Conservation (phyloP, 2,888 invertebrate species). For the Macrosoma leucophasiata region DNA sequence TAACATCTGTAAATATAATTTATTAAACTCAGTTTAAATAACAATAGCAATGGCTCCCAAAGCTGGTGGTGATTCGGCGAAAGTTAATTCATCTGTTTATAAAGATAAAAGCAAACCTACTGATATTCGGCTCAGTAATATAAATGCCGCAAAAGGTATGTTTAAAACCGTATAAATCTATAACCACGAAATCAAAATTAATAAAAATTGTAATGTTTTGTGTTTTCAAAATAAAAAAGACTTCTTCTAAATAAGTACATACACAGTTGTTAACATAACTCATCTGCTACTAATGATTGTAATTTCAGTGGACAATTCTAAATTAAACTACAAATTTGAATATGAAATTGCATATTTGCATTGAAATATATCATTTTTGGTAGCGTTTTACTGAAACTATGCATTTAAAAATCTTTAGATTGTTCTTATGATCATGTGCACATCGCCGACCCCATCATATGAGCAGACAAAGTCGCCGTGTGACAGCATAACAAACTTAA, state of each 20-base stretch:
- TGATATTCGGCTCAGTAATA: slow-evolving; percentile 96
- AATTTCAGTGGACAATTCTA: slow-evolving; percentile 6
- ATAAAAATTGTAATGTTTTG: slow-evolving; percentile 3
- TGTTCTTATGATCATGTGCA: too few species aligned
- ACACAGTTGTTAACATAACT: background rate
- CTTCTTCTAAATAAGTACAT: slow-evolving; percentile 9
- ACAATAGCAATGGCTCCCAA: slow-evolving; percentile 58
- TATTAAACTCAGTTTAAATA: too few species aligned
- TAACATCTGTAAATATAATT: too few species aligned
- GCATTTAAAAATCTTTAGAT: too few species aligned
- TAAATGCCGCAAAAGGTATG: slow-evolving; percentile 97
- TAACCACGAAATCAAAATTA: too few species aligned
- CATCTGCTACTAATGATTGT: too few species aligned
- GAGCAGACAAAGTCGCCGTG: too few species aligned
- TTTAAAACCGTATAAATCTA: background rate
- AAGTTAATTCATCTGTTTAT: slow-evolving; percentile 77
- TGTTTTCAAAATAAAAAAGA: slow-evolving; percentile 7
- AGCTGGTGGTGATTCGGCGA: slow-evolving; percentile 65
- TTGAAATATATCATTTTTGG: too few species aligned
- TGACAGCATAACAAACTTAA: too few species aligned
- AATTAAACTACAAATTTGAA: background rate
- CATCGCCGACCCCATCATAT: too few species aligned
- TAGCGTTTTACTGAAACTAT: too few species aligned
- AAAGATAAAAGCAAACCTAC: slow-evolving; percentile 96
- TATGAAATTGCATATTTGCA: too few species aligned